These are phyloP conservation scores for Ormyrus labotus DNA, from an alignment of 2,888 invertebrate genomes.

Conservation along the genomic window DNA sequence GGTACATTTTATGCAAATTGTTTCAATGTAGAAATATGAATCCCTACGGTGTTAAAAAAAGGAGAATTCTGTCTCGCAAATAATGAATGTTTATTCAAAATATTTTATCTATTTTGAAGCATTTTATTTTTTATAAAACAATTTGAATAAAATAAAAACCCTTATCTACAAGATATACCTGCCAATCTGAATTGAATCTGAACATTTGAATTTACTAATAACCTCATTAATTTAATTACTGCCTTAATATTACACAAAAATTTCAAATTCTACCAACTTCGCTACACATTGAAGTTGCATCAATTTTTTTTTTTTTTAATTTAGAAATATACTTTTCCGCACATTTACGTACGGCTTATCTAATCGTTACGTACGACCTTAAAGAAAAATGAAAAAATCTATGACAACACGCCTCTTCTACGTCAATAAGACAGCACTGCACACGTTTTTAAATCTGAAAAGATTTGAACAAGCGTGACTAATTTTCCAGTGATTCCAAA, in stretches of 20 bases:
- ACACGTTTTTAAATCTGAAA: background rate
- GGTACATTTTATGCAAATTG: no score
- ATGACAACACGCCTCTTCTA: conserved; percentile 27
- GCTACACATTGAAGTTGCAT: no score
- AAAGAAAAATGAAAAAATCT: conserved; percentile 59
- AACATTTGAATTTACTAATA: background rate
- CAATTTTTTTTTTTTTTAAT: no score
- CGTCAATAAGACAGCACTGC: conserved; percentile 13
- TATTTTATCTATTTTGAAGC: no score
- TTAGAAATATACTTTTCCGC: no score
- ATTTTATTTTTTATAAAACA: no score
- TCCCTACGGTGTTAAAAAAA: no score
- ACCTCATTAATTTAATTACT: background rate
- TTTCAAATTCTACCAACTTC: background rate
- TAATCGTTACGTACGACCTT: conserved; percentile 58
- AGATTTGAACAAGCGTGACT: background rate
- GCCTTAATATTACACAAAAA: background rate
- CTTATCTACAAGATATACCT: background rate
- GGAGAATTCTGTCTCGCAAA: no score
- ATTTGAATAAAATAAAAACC: no score
- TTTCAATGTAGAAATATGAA: no score
- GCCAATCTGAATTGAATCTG: background rate
- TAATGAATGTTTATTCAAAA: no score
- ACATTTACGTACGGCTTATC: conserved; percentile 54
- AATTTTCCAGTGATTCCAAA: background rate